Evolutionary conservation across 2,888 invertebrate species (phyloP).

Genomic region (Euproctis similis): DNA sequence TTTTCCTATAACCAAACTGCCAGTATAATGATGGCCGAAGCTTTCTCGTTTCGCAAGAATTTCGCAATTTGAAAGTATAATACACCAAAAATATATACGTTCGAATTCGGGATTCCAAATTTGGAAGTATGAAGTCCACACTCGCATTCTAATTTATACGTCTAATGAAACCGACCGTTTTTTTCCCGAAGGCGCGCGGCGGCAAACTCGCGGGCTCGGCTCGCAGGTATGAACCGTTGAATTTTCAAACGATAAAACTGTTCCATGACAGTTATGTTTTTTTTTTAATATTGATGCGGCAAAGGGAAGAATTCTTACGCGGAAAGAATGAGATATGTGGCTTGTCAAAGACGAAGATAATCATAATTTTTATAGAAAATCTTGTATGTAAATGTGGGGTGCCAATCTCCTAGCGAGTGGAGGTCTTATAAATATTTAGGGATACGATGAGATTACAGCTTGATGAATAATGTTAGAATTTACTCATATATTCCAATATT

Average conservation of each 20-base stretch:
- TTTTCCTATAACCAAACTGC: conserved; percentile 33
- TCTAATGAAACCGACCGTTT: conserved; percentile 59
- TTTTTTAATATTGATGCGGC: conserved; percentile 20
- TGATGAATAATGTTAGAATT: conserved; percentile 31
- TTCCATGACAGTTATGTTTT: conserved; percentile 43
- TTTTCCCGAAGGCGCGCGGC: too few relatives aligned
- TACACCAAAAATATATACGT: conserved; percentile 41
- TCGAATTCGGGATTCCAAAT: conserved; percentile 33
- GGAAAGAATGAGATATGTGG: conserved; percentile 55
- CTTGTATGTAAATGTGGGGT: conserved; percentile 23
- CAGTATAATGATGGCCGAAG: conserved; percentile 45
- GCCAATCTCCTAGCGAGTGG: conserved; percentile 28
- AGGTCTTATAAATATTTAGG: conserved; percentile 27
- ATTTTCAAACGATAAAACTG: conserved; percentile 56
- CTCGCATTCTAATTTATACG: conserved; percentile 58
- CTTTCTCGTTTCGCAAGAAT: conserved; percentile 38
- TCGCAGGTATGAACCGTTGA: conserved; percentile 41
- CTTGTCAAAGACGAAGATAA: conserved; percentile 56
- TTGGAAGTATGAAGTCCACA: conserved; percentile 41
- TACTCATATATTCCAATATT: conserved; percentile 24
- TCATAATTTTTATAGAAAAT: conserved; percentile 59
- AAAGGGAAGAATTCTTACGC: conserved; percentile 42
- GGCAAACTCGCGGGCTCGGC: conserved; percentile 44
- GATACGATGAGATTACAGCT: conserved; percentile 27
- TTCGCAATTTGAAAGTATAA: conserved; percentile 66